Evolutionary conservation across 2,113 vertebrate species (phyloP), one percentile per base, ranked within the genome.

Genomic region (Vulpes ferrilata): DNA sequence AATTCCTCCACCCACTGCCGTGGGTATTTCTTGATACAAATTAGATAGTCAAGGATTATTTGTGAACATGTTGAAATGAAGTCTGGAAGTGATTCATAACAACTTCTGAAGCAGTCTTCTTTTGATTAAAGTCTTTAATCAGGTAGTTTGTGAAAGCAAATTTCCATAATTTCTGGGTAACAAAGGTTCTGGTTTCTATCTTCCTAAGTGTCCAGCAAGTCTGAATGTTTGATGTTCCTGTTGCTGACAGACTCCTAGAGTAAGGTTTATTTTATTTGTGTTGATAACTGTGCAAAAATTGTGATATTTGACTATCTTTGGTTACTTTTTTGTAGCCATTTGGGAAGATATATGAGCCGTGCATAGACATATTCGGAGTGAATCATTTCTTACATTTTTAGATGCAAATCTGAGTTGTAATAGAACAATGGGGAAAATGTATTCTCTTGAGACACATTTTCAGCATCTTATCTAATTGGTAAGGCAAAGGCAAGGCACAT

Each of bases 71-170:
- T 64, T 84, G 10, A 89, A 86, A 93, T 90, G 30, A 84, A 38
- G 60, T 35, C 55, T 81, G 32, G 76, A 79, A 95, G 13, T 71
- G 55, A 88, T 83, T 90, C 30, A 38, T 92, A 60, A 83, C 51
- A 89, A 65, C 35, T 88, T 83, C 64, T 90, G 65, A 88, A 80
- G 19, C 64, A 80, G 30, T 81, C 53, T 79, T 79, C 55, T 88
- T 64, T 90, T 5, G 15, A 79, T 73, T 71, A 73, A 92, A 93
- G n/a, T 71, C 20, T 90, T 88, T 88, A 92, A 90, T 94, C 64
- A 65, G 79, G 32, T n/a, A 15, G 51, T 83, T 74, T 93, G 30
- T 69, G 64, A 80, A 83, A 84, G 51, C 4, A 53, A 43, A 88
- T 88, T 76, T 84, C 79, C 23, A 32, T 71, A 43, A 90, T 80